phyloP scores from a whole-genome alignment of 2,888 invertebrate genomes.

The Cremastinae sp. region DNA sequence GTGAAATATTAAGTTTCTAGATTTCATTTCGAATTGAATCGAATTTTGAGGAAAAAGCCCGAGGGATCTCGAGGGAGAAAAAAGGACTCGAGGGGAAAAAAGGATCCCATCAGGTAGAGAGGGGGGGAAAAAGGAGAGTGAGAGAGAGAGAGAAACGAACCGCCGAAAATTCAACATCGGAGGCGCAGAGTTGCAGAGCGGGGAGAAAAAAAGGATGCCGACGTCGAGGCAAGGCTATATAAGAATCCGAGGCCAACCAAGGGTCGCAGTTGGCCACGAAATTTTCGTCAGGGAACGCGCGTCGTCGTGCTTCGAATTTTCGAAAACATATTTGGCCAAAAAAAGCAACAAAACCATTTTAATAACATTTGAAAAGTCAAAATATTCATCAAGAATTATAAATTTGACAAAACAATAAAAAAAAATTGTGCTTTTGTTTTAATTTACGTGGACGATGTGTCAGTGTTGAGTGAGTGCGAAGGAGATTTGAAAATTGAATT shows the following conservation, averaged over 20 bases:
- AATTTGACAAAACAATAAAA: not conserved
- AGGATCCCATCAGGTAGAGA: not conserved
- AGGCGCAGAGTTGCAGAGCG: not conserved
- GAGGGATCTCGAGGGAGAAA: conserved; percentile 53
- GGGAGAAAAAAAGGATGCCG: conserved; percentile 56
- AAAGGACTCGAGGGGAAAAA: conserved; percentile 1
- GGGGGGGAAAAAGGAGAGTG: conserved; percentile 30
- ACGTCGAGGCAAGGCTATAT: conserved; percentile 74
- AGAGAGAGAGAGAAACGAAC: conserved; percentile 53
- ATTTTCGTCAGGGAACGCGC: conserved; percentile 67
- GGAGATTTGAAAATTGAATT: not conserved
- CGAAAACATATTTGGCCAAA: conserved; percentile 14
- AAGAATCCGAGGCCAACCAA: conserved; percentile 73
- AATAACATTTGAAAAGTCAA: too few species aligned
- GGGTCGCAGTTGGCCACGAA: conserved; percentile 77
- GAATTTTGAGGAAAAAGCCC: conserved; percentile 35
- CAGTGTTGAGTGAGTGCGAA: too few species aligned
- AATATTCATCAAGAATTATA: too few species aligned
- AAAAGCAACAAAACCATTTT: not conserved
- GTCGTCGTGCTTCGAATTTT: not conserved
- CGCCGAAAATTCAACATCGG: conserved; percentile 42
- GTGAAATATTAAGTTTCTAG: not conserved
- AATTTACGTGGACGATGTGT: too few species aligned
- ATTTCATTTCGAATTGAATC: conserved; percentile 3
- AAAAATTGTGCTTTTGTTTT: too few species aligned